Percentiles rank a stretch among this genome's conserved stretches.
Evolutionary conservation across 30 jellyfish, hydroid and myxozoan genomes (phyloP).

Genomic region (Chrysaora quinquecirrha): DNA sequence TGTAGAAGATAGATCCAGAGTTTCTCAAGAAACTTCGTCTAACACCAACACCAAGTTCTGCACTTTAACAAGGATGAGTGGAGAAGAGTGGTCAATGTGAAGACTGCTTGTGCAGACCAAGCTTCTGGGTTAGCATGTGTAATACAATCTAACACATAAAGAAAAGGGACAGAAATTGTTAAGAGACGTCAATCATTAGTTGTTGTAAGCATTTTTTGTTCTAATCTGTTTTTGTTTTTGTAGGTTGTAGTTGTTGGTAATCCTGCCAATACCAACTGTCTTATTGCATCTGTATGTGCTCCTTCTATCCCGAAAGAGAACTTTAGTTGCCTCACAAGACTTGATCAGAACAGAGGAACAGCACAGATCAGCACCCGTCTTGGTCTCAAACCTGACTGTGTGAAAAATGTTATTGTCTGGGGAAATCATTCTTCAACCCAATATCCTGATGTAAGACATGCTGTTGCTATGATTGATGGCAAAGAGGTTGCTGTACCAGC

Average conservation of each 20-base stretch:
- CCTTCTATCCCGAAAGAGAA: conserved; percentile 97
- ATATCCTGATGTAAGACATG: conserved; percentile 98
- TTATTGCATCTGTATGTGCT: conserved; percentile 88
- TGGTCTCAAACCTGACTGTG: conserved; percentile 74
- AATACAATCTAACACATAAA: too few relatives aligned
- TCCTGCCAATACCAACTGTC: conserved; percentile 99
- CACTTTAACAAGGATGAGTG: too few relatives aligned
- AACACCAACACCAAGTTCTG: too few relatives aligned
- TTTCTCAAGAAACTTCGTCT: too few relatives aligned
- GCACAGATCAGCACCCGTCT: conserved; percentile 94
- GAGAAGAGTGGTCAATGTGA: too few relatives aligned
- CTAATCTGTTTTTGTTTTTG: too few relatives aligned
- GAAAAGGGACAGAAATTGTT: too few relatives aligned
- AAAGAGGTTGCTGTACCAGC: conserved; percentile 69
- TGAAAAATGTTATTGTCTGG: conserved; percentile 95
- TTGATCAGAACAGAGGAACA: conserved; percentile 97
- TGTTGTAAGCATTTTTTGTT: too few relatives aligned
- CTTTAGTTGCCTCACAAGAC: conserved; percentile 93
- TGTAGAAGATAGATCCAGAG: too few relatives aligned
- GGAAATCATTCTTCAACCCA: conserved; percentile 99
- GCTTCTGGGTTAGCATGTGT: too few relatives aligned
- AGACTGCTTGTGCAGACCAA: too few relatives aligned
- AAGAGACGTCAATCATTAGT: too few relatives aligned
- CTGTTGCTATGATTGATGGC: conserved; percentile 81
- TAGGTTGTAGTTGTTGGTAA: conserved; percentile 97